A percentile compares a stretch with the other conserved stretches of the same genome.
Conservation (phyloP, 2,113 vertebrate genomes). For the Forbesichthys agassizii region DNA sequence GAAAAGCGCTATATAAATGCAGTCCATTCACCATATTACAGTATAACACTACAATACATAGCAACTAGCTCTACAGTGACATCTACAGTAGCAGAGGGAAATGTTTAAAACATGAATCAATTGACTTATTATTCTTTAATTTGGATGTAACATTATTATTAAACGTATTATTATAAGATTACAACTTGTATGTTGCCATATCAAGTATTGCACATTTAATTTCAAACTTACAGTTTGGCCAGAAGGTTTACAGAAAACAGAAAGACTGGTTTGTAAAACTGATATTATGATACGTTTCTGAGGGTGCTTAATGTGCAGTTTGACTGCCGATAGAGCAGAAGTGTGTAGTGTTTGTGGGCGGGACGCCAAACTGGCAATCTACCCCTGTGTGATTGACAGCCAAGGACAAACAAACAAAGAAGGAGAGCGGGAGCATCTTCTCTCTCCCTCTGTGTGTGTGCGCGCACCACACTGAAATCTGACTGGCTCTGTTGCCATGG, state of each 20-base stretch:
- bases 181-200: no score
- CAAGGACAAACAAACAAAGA: slow-evolving; percentile 14
- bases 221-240: not conserved
- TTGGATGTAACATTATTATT: no score
- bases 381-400: slow-evolving; percentile 63
- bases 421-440: not conserved
- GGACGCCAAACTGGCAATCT: slow-evolving; percentile 59
- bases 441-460: not conserved
- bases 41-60: no score
- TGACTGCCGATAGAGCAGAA: slow-evolving; percentile 36
- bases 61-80: no score
- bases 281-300: not conserved
- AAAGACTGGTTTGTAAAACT: not conserved
- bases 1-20: no score
- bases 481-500: slow-evolving; percentile 67
- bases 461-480: slow-evolving; percentile 43
- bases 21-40: no score
- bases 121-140: no score
- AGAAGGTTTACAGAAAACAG: not conserved
- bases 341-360: slow-evolving; percentile 49
- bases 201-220: no score
- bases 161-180: no score
- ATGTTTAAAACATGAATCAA: no score
- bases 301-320: slow-evolving; percentile 12
- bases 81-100: no score